Conservation (phyloP, 2,888 invertebrate genomes). For the Drosophila limbata region DNA sequence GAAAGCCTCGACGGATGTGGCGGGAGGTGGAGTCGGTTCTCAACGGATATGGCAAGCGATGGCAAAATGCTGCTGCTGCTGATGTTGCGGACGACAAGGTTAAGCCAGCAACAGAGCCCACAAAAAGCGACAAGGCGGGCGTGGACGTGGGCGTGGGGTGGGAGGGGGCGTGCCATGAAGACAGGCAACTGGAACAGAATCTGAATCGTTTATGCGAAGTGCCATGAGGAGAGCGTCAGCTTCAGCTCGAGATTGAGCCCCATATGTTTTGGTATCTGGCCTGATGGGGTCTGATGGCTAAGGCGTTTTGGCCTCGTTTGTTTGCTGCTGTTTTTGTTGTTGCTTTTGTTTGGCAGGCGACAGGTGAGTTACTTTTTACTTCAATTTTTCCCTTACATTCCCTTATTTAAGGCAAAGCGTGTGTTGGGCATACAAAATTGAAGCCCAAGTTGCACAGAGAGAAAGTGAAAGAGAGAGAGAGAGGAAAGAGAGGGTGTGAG, state of each 20-base stretch:
- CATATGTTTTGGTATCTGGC: conserved; percentile 35
- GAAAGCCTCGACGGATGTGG: conserved; percentile 57
- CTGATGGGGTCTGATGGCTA: conserved; percentile 44
- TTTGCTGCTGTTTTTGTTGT: conserved; percentile 1
- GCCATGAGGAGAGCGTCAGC: conserved; percentile 28
- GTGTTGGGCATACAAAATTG: conserved; percentile 67
- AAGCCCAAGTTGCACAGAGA: conserved; percentile 6
- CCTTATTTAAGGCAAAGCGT: conserved; percentile 56
- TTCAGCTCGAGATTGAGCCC: conserved; percentile 20
- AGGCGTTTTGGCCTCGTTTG: conserved; percentile 52
- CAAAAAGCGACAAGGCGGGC: not conserved
- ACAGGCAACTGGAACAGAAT: conserved; percentile 50
- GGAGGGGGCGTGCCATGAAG: not conserved
- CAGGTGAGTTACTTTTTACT: conserved; percentile 71
- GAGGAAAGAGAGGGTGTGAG: not conserved
- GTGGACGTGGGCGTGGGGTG: not conserved
- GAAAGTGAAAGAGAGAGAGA: not conserved
- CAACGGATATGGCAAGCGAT: conserved; percentile 40
- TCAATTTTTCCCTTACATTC: conserved; percentile 26
- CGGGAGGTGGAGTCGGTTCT: conserved; percentile 24
- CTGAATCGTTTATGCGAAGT: conserved; percentile 59
- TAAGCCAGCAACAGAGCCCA: conserved; percentile 45
- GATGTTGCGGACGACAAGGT: conserved; percentile 68
- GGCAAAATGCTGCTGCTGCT: conserved; percentile 6
- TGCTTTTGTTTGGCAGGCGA: conserved; percentile 34